These are phyloP conservation scores for Abscondita cerata DNA, from an alignment of 2,888 invertebrate genomes.

Conservation along the genomic window DNA sequence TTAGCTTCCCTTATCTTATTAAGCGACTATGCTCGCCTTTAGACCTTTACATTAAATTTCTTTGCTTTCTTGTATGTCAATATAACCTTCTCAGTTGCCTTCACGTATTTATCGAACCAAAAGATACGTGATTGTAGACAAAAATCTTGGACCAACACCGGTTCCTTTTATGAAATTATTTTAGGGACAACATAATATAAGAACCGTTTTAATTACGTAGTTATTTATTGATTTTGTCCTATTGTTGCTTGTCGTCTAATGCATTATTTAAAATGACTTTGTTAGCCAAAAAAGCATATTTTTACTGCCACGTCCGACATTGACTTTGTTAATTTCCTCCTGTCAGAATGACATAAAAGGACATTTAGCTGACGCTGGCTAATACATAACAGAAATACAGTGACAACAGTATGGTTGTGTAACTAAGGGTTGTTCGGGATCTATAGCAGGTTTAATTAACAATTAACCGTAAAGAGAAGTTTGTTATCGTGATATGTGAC, in stretches of 20 bases:
- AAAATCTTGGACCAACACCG: conserved; percentile 13
- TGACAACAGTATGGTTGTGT: conserved; percentile 10
- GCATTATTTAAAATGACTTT: no score
- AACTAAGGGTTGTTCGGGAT: conserved; percentile 12
- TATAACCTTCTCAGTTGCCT: conserved; percentile 27
- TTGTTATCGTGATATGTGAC: conserved; percentile 35
- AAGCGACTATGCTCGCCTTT: conserved; percentile 34
- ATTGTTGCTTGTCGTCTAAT: no score
- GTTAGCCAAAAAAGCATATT: no score
- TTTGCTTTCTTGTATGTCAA: conserved; percentile 31
- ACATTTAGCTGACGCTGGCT: conserved; percentile 10
- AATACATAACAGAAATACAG: conserved; percentile 4
- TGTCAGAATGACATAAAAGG: conserved; percentile 46
- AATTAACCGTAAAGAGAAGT: conserved; percentile 27
- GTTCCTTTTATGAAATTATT: conserved; percentile 12
- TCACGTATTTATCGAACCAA: conserved; percentile 29
- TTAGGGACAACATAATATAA: not conserved
- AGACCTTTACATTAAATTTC: conserved; percentile 34
- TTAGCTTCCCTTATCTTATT: conserved; percentile 45
- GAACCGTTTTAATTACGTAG: conserved; percentile 7
- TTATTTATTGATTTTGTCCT: no score
- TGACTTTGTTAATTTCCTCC: conserved; percentile 47
- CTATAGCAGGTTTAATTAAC: conserved; percentile 39
- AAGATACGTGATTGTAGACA: conserved; percentile 17
- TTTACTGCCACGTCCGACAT: conserved; percentile 1